phyloP scores from a whole-genome alignment of 2,888 invertebrate genomes.

The Perizoma flavofasciatum region DNA sequence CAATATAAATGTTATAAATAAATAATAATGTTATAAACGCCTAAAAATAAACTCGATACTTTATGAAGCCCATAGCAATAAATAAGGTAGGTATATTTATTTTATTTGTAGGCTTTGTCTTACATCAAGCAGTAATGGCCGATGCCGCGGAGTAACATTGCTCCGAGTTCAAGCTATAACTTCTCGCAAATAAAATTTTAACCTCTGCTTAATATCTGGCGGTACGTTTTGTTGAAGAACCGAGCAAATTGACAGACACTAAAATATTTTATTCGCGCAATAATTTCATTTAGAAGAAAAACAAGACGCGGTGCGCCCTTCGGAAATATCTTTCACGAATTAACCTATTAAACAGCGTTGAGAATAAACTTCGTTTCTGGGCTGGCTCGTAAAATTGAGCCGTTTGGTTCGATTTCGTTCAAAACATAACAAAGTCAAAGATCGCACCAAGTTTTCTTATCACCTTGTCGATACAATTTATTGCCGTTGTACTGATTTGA shows the following conservation, averaged over 20 bases:
- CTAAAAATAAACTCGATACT: too few relatives aligned
- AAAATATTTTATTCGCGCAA: slow-evolving; percentile 81
- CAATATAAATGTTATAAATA: too few relatives aligned
- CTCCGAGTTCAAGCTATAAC: slow-evolving; percentile 67
- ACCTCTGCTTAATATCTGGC: slow-evolving; percentile 80
- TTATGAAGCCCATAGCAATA: too few relatives aligned
- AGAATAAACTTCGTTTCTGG: slow-evolving; percentile 66
- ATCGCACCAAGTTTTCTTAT: slow-evolving; percentile 23
- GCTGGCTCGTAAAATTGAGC: slow-evolving; percentile 60
- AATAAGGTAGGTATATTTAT: slow-evolving; percentile 45
- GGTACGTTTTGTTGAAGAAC: slow-evolving; percentile 58
- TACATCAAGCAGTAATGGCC: slow-evolving; percentile 67
- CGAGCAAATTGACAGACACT: slow-evolving; percentile 81
- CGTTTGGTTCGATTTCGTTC: slow-evolving; percentile 41
- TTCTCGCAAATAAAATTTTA: slow-evolving; percentile 79
- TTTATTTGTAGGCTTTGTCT: slow-evolving; percentile 75
- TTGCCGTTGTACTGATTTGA: not conserved
- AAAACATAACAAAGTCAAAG: slow-evolving; percentile 31
- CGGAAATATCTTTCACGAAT: slow-evolving; percentile 78
- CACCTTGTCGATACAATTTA: slow-evolving; percentile 22
- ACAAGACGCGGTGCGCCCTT: slow-evolving; percentile 62
- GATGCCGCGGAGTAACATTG: slow-evolving; percentile 57
- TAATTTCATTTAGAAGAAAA: slow-evolving; percentile 82
- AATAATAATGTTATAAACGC: too few relatives aligned
- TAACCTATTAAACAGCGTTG: slow-evolving; percentile 77